Evolutionary conservation across 2,113 vertebrate genomes (phyloP).

Genomic region (Dunckerocampus dactyliophorus): DNA sequence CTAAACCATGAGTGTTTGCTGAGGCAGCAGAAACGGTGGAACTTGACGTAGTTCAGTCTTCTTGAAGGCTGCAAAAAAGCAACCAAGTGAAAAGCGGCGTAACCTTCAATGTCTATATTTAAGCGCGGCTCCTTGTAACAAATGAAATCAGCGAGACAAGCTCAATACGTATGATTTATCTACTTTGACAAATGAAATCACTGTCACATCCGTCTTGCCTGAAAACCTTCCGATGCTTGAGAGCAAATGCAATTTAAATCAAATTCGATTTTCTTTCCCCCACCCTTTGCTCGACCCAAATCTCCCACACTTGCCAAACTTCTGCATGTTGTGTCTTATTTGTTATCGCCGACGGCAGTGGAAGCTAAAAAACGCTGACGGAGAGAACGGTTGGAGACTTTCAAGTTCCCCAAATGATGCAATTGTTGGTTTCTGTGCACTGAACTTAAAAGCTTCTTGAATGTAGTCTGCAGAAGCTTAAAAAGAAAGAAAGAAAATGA

Average conservation of each 20-base stretch:
- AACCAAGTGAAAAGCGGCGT: constrained; percentile 72
- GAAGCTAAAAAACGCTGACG: constrained; percentile 28
- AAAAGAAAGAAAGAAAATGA: neutral
- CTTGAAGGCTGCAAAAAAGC: constrained; percentile 1
- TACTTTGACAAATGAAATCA: constrained; percentile 84
- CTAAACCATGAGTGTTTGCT: no score
- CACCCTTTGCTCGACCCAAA: neutral
- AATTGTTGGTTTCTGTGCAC: constrained; percentile 27
- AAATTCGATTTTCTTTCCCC: constrained; percentile 60
- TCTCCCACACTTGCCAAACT: constrained; percentile 11
- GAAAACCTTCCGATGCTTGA: constrained; percentile 66
- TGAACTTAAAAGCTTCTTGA: constrained; percentile 32
- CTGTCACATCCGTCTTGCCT: constrained; percentile 68
- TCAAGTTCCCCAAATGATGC: constrained; percentile 25
- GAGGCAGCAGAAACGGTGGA: no score
- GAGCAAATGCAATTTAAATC: constrained; percentile 73
- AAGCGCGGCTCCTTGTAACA: constrained; percentile 67
- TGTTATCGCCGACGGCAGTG: constrained; percentile 15
- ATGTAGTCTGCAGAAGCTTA: constrained; percentile 3
- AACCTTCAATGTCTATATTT: constrained; percentile 74
- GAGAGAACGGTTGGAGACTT: constrained; percentile 12
- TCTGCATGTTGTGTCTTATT: constrained; percentile 4
- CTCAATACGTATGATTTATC: constrained; percentile 81
- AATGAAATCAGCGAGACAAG: constrained; percentile 82
- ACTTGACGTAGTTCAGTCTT: neutral